These are phyloP conservation scores for Boloria euphrosyne DNA, from an alignment of 2,888 invertebrate species.

Conservation along the genomic window DNA sequence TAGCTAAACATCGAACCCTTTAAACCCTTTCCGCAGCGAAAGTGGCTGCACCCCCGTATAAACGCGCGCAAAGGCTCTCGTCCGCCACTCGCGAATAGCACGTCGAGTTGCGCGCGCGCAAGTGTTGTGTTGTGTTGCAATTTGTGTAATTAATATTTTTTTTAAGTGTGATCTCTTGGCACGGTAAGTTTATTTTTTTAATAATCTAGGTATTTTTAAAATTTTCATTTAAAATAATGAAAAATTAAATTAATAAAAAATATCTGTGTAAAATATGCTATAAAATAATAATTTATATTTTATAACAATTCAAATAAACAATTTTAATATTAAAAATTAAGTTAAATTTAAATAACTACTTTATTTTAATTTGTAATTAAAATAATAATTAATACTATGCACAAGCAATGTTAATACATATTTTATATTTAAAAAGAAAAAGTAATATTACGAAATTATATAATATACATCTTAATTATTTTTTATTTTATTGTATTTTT, in stretches of 20 bases:
- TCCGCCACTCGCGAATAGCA: conserved; percentile 66
- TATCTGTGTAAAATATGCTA: background rate
- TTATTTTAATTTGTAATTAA: no score
- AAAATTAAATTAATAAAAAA: background rate
- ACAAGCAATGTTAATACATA: no score
- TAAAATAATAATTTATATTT: no score
- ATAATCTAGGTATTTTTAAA: background rate
- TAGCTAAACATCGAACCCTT: conserved; percentile 19
- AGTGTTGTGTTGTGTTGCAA: conserved; percentile 35
- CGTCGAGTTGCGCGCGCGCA: conserved; percentile 57
- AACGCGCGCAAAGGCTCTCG: conserved; percentile 57
- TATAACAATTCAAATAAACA: no score
- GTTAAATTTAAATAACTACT: no score
- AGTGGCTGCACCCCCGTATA: conserved; percentile 73
- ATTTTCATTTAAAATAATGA: background rate
- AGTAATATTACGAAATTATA: no score
- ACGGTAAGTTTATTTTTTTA: conserved; percentile 28
- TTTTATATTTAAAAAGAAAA: no score
- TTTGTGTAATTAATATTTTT: conserved; percentile 25
- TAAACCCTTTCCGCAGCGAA: conserved; percentile 59
- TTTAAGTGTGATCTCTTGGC: conserved; percentile 8
- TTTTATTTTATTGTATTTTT: no score
- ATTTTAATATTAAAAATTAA: no score
- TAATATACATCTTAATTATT: no score
- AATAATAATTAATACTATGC: no score